Base-by-base conservation (phyloP, 2,797 vertebrate genomes). In the Pagetopsis macropterus region DNA sequence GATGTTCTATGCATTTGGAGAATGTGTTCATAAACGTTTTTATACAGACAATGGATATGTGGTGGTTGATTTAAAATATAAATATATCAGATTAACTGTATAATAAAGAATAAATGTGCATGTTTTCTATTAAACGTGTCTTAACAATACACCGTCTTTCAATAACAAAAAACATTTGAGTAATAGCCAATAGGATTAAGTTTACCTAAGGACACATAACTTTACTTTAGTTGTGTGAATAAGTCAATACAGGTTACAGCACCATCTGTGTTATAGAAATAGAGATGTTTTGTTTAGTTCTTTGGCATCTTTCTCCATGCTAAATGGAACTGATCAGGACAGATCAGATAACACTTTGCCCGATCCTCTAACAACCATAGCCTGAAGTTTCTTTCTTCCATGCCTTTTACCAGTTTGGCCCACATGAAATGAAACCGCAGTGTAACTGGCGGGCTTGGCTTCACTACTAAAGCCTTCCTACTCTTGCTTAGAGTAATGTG, bases 391-490 rank as follows among this genome's bases (percentile, higher is more conserved):
- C 52, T 75, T 44, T 65, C 40, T 65, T 33, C 27, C 4, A 56
- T 66, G 37, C 23, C 27, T 81, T 78, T 65, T 55, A 44, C 27
- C 60, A 21, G 21, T 74, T 58, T 17, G 63, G 62, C 76, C 71
- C 68, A 75, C 65, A 58, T 45, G 16, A 72, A 72, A 43, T 10
- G 23, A 65, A 62, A 61, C 67, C 48, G 65, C 48, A 50, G 4
- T 57, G 46, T 76, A 16, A 81, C 77, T 76, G 72, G 65, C 52
- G 65, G 84, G 68, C 86, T 86, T 89, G 89, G 90, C 80, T 79
- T 63, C 81, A 71, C 66, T 81, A 82, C 78, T 84, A 75, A 88
- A 88, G 83, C 50, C 71, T 80, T 87, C 85, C 86, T 84, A 84
- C 87, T 66, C 85, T 86, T 59, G 81, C 86, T 79, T 50, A 76